Conservation (phyloP, 1,140 invertebrate genomes). For the Mamestra configurata region DNA sequence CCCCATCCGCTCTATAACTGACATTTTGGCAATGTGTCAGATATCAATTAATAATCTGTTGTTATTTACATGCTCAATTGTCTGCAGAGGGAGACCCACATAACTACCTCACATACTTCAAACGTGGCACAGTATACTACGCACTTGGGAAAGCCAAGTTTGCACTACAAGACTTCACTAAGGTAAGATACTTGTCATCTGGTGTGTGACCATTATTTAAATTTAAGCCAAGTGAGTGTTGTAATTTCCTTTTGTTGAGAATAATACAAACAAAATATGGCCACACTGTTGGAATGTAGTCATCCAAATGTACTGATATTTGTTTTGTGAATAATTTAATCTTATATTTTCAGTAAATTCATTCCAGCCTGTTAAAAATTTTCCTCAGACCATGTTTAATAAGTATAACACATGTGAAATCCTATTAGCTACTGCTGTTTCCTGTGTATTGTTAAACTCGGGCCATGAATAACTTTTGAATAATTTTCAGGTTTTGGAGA, state of each 20-base stretch:
- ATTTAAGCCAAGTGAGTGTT: not conserved
- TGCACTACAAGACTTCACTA: slow-evolving; percentile 97
- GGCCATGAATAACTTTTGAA: not conserved
- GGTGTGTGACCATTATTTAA: not conserved
- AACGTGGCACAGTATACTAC: slow-evolving; percentile 98
- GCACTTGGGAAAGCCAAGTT: slow-evolving; percentile 98
- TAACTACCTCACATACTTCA: slow-evolving; percentile 98
- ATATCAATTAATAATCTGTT: slow-evolving; percentile 23
- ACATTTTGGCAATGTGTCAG: slow-evolving; percentile 30
- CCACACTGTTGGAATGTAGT: too few species aligned
- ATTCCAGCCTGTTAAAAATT: too few species aligned
- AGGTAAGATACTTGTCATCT: slow-evolving; percentile 63
- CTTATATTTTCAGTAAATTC: too few species aligned
- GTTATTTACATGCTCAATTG: slow-evolving; percentile 48
- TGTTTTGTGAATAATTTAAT: too few species aligned
- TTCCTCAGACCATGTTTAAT: too few species aligned
- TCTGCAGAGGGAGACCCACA: slow-evolving; percentile 96
- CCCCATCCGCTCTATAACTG: not conserved
- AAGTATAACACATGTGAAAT: too few species aligned
- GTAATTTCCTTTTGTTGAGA: not conserved
- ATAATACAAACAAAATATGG: not conserved
- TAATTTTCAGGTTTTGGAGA: slow-evolving; percentile 91
- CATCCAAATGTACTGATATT: too few species aligned
- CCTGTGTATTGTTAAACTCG: not conserved
- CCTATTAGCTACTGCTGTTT: too few species aligned